These are phyloP conservation scores for Petrocephalus microphthalmus DNA, from an alignment of 2,113 vertebrate genomes.

Conservation along the genomic window DNA sequence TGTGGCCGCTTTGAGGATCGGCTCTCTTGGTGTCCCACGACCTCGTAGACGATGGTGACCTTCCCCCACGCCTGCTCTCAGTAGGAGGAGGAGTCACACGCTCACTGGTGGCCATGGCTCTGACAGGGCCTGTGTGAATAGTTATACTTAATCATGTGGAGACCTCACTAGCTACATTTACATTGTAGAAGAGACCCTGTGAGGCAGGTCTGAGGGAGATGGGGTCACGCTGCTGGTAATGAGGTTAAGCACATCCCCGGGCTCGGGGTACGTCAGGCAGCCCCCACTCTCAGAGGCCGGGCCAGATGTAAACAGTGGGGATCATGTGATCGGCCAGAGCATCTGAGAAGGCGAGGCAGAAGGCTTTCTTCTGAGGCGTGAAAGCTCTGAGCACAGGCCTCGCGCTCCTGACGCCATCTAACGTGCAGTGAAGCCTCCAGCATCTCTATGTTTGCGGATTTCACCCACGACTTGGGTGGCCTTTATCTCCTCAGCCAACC, in stretches of 20 bases:
- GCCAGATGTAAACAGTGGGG: neutral
- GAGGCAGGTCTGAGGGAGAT: neutral
- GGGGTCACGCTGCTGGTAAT: neutral
- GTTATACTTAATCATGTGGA: constrained; percentile 13
- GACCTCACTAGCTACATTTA: constrained; percentile 17
- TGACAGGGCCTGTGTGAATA: neutral
- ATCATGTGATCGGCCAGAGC: neutral
- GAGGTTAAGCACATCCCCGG: neutral
- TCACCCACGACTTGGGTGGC: neutral
- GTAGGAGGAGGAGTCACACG: neutral
- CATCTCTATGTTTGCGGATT: neutral
- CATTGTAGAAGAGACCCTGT: constrained; percentile 13
- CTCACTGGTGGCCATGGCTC: neutral
- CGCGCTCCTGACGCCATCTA: neutral
- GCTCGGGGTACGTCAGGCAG: neutral
- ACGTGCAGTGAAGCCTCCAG: neutral
- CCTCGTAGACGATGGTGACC: neutral
- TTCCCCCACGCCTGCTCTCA: neutral
- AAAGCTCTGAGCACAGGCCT: no score
- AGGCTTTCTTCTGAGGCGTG: no score
- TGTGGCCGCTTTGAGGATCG: neutral
- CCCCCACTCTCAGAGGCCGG: neutral
- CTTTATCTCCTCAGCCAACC: neutral
- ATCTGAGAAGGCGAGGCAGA: neutral
- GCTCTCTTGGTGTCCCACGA: neutral